Percentiles rank a stretch among this genome's conserved stretches.
phyloP scores from a whole-genome alignment of 64 coral and sea anemone genomes.

The Stylophora pistillata region DNA sequence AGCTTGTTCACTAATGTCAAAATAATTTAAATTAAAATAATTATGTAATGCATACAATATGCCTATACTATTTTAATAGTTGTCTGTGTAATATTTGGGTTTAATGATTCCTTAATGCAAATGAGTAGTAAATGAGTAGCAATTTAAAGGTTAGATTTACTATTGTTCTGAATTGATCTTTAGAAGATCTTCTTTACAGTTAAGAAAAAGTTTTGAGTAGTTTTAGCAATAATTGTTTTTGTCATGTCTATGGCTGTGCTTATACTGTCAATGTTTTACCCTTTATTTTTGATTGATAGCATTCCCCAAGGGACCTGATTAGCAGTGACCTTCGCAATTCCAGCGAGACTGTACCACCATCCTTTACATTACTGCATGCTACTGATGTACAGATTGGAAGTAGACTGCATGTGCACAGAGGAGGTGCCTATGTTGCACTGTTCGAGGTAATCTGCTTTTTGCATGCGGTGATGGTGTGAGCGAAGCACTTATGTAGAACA shows the following conservation, averaged over 20 bases:
- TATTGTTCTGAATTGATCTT: too few species aligned
- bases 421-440: conserved; percentile 8
- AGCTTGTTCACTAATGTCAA: neutral
- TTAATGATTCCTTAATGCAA: too few species aligned
- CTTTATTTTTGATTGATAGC: neutral
- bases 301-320: conserved; percentile 8
- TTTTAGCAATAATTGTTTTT: too few species aligned
- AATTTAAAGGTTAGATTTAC: too few species aligned
- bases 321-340: conserved; percentile 18
- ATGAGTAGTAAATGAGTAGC: too few species aligned
- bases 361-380: conserved; percentile 27
- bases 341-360: neutral
- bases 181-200: too few species aligned
- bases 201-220: too few species aligned
- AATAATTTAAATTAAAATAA: neutral
- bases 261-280: too few species aligned
- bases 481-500: neutral
- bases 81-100: too few species aligned
- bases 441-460: conserved; percentile 14
- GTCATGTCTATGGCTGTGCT: too few species aligned
- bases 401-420: neutral
- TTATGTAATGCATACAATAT: too few species aligned
- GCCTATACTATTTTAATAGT: too few species aligned
- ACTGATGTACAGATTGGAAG: conserved; percentile 31
- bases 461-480: neutral